Conservation (phyloP, 1,140 invertebrate genomes). For the Apocrypta bakeri region DNA sequence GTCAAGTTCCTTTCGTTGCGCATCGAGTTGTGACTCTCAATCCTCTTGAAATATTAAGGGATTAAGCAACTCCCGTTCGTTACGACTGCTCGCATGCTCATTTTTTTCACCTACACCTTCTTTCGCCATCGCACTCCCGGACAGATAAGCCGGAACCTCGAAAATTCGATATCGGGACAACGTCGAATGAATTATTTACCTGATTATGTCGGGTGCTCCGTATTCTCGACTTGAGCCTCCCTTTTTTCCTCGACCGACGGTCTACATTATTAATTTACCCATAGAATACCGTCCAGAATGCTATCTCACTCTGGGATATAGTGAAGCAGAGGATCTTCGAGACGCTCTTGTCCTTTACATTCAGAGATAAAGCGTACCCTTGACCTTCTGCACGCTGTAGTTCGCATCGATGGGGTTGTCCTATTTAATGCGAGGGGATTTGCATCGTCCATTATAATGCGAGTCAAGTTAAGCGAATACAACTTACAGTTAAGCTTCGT, state of each 20-base stretch:
- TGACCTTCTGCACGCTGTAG: too few relatives aligned
- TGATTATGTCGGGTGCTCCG: slow-evolving; percentile 59
- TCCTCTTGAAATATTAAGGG: slow-evolving; percentile 34
- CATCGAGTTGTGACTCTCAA: neutral
- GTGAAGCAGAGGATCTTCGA: too few relatives aligned
- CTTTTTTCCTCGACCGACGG: slow-evolving; percentile 16
- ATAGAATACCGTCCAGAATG: neutral
- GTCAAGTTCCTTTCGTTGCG: neutral
- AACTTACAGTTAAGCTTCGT: too few relatives aligned
- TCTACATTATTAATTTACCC: slow-evolving; percentile 58
- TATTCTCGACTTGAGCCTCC: slow-evolving; percentile 39
- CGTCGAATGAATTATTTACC: slow-evolving; percentile 64
- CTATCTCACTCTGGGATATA: too few relatives aligned
- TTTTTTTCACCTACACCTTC: neutral
- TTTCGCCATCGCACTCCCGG: slow-evolving; percentile 21
- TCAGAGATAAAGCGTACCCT: too few relatives aligned
- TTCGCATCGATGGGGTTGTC: too few relatives aligned
- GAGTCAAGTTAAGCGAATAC: too few relatives aligned
- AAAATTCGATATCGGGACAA: slow-evolving; percentile 26
- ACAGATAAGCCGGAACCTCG: slow-evolving; percentile 40
- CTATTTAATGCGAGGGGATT: too few relatives aligned
- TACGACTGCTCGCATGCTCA: slow-evolving; percentile 24
- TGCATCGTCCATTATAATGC: too few relatives aligned
- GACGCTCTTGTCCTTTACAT: too few relatives aligned
- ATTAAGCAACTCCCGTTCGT: slow-evolving; percentile 18